Base-by-base conservation (phyloP, 2,888 invertebrate species). In the Mythimna albipuncta region DNA sequence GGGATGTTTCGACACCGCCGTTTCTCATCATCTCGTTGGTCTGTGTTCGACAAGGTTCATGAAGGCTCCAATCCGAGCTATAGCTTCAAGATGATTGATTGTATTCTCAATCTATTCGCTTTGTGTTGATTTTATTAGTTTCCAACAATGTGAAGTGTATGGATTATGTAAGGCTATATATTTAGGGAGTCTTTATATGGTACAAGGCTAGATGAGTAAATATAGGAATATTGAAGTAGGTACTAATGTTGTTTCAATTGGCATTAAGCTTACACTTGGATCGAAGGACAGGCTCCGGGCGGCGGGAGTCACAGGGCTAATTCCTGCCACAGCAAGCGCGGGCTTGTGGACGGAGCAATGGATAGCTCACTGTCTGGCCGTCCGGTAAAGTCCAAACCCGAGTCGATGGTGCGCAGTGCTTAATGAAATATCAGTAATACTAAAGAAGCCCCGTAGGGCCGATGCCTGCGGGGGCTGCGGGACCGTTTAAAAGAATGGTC, bases 41-140 rank as follows among this genome's bases (percentile, higher is more conserved):
- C 47, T 47, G 16, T 72, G 19, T 69, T 69, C 35, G 52, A 54
- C n/a, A 35, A 75, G 75, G 75, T 75, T 69, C 65, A 69, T n/a
- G 50, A 63, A 62, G 35, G 59, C 54, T 54, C 7, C 26, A 54
- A 13, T n/a, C n/a, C 11, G 10, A 65, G 69, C n/a, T 54, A 61
- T 38, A 47, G 58, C 26, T 78, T 32, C 9, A 38, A 26, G 21
- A 26, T 73, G 58, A 65, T 69, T 50, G 54, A 69, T 65, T 64
- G 10, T 66, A 41, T 79, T 69, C 57, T 11, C 55, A 61, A 57
- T 41, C 73, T 7, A 50, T 61, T 68, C 16, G n/a, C 62, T 47
- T 59, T 55, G n/a, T 57, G 21, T 79, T 54, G 13, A 47, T 61
- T 68, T 11, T 64, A 44, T 57, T 62, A 47, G 11, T 73, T 79